These are phyloP conservation scores for Xiphydria camelus DNA, from an alignment of 2,888 invertebrate genomes.

Conservation along the genomic window DNA sequence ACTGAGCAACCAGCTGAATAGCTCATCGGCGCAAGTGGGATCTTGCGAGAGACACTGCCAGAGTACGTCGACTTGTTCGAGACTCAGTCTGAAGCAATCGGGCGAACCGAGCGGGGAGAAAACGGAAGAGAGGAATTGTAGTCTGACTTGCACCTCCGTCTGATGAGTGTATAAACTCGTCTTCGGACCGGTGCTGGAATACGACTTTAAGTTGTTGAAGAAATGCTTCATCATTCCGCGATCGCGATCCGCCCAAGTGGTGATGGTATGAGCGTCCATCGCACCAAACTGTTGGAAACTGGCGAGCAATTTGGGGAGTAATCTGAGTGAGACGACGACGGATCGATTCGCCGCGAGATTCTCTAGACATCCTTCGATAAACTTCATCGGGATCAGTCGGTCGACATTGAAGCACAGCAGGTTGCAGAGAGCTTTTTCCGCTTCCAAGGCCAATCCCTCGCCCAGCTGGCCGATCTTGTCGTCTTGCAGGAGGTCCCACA, in stretches of 20 bases:
- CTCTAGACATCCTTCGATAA: conserved; percentile 91
- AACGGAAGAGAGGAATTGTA: conserved; percentile 90
- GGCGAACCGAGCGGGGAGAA: conserved; percentile 90
- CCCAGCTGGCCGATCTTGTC: conserved; percentile 84
- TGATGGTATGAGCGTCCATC: conserved; percentile 80
- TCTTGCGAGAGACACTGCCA: conserved; percentile 91
- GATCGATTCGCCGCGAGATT: conserved; percentile 88
- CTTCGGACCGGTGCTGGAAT: conserved; percentile 59
- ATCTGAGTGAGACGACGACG: conserved; percentile 84
- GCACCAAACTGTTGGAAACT: conserved; percentile 90
- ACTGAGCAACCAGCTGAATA: conserved; percentile 90
- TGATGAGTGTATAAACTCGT: conserved; percentile 71
- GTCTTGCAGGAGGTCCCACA: conserved; percentile 94
- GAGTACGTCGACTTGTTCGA: conserved; percentile 87
- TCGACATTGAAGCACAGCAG: conserved; percentile 89
- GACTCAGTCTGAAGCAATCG: conserved; percentile 80
- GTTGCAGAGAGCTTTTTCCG: conserved; percentile 89
- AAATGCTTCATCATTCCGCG: conserved; percentile 93
- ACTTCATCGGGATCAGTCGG: conserved; percentile 86
- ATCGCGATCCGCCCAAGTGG: conserved; percentile 91
- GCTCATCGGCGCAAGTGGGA: conserved; percentile 84
- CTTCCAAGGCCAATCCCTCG: conserved; percentile 89
- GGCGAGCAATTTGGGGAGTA: conserved; percentile 86
- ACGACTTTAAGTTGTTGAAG: conserved; percentile 83
- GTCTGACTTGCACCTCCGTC: conserved; percentile 86